These are phyloP conservation scores for Notarius quadriscutis DNA, from an alignment of 2,113 vertebrate genomes.

Conservation along the genomic window DNA sequence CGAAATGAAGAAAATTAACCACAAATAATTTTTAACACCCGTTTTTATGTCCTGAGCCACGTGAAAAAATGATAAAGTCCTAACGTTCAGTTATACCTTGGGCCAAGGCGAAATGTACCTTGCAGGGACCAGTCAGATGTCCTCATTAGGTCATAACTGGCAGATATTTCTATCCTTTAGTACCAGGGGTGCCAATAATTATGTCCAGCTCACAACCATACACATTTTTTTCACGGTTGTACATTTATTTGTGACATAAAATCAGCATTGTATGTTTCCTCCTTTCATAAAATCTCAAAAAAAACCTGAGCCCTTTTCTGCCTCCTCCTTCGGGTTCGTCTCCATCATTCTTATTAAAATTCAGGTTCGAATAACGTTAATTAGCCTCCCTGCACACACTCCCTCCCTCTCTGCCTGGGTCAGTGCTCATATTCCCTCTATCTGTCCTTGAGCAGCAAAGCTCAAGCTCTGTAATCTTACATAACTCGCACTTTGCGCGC, in stretches of 20 bases:
- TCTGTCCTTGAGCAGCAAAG: constrained; percentile 41
- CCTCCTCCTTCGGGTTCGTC: neutral
- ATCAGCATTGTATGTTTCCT: constrained; percentile 1
- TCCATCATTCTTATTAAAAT: constrained; percentile 33
- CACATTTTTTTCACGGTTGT: constrained; percentile 18
- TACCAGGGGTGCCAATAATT: neutral
- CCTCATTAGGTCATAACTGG: neutral
- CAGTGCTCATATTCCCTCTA: constrained; percentile 38
- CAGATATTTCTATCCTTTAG: neutral
- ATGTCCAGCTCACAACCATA: neutral
- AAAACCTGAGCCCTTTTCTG: neutral
- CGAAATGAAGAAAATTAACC: neutral
- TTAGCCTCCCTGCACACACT: constrained; percentile 23
- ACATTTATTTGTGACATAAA: neutral
- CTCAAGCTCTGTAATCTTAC: constrained; percentile 44
- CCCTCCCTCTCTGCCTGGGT: constrained; percentile 35
- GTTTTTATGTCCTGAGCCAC: too few species aligned
- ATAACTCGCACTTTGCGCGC: constrained; percentile 6
- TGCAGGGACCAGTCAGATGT: neutral
- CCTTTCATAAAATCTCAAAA: neutral
- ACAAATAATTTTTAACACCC: neutral
- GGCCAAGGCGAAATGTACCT: too few species aligned
- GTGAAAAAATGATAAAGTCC: too few species aligned
- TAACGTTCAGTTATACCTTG: too few species aligned
- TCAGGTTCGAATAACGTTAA: constrained; percentile 42